Percentiles rank a stretch among this genome's conserved stretches.
Evolutionary conservation across 2,888 invertebrate species (phyloP).

Genomic region (Leucoma salicis): DNA sequence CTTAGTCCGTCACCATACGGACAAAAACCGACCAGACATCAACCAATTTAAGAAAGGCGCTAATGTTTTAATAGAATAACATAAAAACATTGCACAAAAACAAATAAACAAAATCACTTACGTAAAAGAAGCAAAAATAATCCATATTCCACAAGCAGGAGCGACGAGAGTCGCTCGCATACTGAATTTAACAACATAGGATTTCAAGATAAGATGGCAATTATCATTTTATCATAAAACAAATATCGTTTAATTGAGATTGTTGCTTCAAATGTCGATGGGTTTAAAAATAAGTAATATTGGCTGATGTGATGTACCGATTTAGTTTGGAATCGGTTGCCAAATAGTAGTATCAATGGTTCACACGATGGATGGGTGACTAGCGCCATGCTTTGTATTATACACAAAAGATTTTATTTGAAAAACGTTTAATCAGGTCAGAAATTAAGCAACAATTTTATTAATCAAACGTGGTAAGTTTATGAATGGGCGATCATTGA

Average conservation of each 20-base stretch:
- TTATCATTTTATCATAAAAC: constrained; percentile 28
- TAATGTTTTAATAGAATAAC: too few relatives aligned
- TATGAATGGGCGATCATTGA: too few relatives aligned
- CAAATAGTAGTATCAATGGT: constrained; percentile 47
- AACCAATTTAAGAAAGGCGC: too few relatives aligned
- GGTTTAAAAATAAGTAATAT: constrained; percentile 44
- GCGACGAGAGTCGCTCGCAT: constrained; percentile 33
- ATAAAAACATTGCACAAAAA: constrained; percentile 12
- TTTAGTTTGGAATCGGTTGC: constrained; percentile 43
- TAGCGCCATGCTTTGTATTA: constrained; percentile 24
- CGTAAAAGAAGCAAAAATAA: constrained; percentile 46
- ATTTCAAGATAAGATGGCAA: constrained; percentile 27
- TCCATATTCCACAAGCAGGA: constrained; percentile 39
- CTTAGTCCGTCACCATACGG: too few relatives aligned
- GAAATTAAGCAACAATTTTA: too few relatives aligned
- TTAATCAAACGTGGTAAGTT: too few relatives aligned
- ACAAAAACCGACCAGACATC: neutral
- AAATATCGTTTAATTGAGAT: constrained; percentile 26
- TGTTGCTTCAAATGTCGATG: constrained; percentile 32
- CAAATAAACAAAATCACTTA: constrained; percentile 35
- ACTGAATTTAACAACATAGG: constrained; percentile 26
- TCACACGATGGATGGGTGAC: constrained; percentile 18
- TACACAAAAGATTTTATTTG: too few relatives aligned
- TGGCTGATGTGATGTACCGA: constrained; percentile 45
- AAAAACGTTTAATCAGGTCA: too few relatives aligned